Evolutionary conservation across 2,888 invertebrate species (phyloP).

Genomic region (Embidobia sp.): DNA sequence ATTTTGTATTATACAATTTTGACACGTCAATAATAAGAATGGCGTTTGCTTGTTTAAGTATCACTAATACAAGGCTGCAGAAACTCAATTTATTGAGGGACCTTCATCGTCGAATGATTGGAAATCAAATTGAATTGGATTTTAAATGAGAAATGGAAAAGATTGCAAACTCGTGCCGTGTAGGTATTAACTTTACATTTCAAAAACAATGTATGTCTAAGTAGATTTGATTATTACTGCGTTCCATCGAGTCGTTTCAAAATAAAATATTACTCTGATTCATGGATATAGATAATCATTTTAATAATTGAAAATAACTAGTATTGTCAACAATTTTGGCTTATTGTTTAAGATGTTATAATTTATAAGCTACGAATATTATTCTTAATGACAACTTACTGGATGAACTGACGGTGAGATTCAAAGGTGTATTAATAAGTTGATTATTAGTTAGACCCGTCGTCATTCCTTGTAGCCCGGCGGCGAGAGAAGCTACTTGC

Average conservation of each 20-base stretch:
- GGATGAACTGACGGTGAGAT: slow-evolving; percentile 88
- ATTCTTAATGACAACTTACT: slow-evolving; percentile 74
- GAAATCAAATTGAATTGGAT: neutral
- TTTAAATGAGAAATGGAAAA: too few relatives aligned
- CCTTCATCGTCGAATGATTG: too few relatives aligned
- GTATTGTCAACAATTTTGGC: too few relatives aligned
- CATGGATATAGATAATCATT: too few relatives aligned
- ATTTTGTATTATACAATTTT: slow-evolving; percentile 54
- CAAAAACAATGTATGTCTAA: too few relatives aligned
- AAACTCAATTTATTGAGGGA: slow-evolving; percentile 8
- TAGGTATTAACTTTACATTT: too few relatives aligned
- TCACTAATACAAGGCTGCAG: slow-evolving; percentile 4
- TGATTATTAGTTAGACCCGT: slow-evolving; percentile 83
- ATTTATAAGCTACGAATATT: neutral
- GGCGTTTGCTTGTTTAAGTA: slow-evolving; percentile 17
- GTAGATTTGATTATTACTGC: too few relatives aligned
- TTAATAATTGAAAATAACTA: too few relatives aligned
- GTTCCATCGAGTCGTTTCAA: too few relatives aligned
- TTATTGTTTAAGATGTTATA: too few relatives aligned
- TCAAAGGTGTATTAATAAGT: slow-evolving; percentile 91
- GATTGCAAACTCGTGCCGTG: too few relatives aligned
- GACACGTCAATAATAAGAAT: slow-evolving; percentile 38
- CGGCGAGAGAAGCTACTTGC: slow-evolving; percentile 84
- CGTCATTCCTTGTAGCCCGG: slow-evolving; percentile 85
- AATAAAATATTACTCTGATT: too few relatives aligned